Conservation (phyloP, 2,113 vertebrate genomes). For the Paramormyrops kingsleyae region DNA sequence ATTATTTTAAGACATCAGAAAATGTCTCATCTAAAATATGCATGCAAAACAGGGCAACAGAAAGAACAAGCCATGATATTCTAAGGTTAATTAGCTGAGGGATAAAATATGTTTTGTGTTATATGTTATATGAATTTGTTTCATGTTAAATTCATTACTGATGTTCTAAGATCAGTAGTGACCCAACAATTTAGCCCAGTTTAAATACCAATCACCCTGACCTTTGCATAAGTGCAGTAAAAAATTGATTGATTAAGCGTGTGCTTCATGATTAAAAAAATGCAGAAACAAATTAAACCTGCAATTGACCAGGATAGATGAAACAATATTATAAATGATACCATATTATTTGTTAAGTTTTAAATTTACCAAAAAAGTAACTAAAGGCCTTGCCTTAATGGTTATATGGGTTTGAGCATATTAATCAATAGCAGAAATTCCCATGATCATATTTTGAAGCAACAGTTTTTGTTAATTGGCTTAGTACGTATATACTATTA, state of each 20-base stretch:
- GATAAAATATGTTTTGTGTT: neutral
- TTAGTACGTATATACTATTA: neutral
- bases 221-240: neutral
- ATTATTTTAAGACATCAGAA: slow-evolving; percentile 7
- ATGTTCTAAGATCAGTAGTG: slow-evolving; percentile 3
- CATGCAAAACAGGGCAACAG: neutral
- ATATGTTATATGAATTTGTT: neutral
- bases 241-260: neutral
- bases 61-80: neutral
- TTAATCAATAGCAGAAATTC: neutral
- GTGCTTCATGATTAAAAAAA: neutral
- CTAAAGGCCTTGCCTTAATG: neutral
- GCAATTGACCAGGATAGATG: neutral
- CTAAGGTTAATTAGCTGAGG: neutral
- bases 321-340: neutral
- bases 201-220: neutral
- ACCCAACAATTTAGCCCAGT: neutral
- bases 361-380: neutral
- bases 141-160: neutral
- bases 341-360: neutral
- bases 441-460: neutral
- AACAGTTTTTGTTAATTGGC: neutral
- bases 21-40: slow-evolving; percentile 5
- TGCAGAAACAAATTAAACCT: neutral
- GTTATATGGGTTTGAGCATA: neutral